phyloP scores from a whole-genome alignment of 2,888 invertebrate genomes.

The Mesorhabditis belari region DNA sequence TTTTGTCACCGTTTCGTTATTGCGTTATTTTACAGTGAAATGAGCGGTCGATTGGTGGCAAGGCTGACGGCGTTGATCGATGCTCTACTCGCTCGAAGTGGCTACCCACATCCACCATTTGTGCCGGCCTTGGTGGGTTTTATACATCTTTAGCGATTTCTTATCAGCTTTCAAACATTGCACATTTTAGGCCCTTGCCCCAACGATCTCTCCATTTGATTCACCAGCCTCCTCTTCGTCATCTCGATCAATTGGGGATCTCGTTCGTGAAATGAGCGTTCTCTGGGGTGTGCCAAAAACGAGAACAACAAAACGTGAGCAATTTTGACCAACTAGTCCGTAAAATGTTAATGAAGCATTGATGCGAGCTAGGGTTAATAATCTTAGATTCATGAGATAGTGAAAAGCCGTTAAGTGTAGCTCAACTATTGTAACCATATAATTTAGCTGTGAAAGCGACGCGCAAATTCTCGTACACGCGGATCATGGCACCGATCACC shows the following conservation, averaged over 20 bases:
- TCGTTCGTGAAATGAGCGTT: conserved; percentile 28
- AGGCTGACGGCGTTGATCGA: no score
- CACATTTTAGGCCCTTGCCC: background rate
- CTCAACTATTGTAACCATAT: background rate
- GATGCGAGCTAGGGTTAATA: no score
- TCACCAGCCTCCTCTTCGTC: background rate
- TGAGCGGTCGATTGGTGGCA: no score
- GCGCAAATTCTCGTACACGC: conserved; percentile 39
- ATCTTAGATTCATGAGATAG: no score
- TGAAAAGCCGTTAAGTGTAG: no score
- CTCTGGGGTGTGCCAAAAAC: conserved; percentile 45
- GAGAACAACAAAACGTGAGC: conserved; percentile 41
- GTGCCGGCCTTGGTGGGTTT: background rate
- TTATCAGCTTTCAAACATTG: background rate
- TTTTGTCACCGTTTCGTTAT: no score
- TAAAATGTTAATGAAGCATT: no score
- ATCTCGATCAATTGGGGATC: conserved; percentile 18
- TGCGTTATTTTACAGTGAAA: no score
- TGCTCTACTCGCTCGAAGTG: no score
- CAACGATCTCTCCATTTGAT: background rate
- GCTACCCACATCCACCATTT: background rate
- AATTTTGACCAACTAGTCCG: no score
- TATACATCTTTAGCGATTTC: no score
- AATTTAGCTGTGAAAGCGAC: conserved; percentile 43
- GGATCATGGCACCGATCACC: conserved; percentile 27